Base-by-base conservation (phyloP, 2,797 vertebrate genomes). In the Parambassis ranga region DNA sequence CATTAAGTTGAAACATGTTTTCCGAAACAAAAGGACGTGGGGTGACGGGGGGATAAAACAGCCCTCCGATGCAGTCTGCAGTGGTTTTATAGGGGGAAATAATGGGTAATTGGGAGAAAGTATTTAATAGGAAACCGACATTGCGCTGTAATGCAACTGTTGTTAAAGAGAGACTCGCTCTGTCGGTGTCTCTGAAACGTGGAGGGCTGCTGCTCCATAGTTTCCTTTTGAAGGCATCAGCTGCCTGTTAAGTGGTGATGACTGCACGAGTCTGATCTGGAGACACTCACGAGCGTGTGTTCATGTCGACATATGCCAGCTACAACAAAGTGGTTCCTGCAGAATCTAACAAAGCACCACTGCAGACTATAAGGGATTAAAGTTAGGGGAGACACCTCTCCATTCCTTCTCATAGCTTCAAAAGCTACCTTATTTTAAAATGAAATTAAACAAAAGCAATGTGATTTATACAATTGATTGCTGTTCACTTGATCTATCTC, bases 71-170 rank as follows among this genome's bases (percentile, higher is more conserved):
- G 85, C 85, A 90, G 90, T 90, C 91, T 89, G 89, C 86, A 87
- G 67, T 77, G 78, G 80, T 91, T 93, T 94, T 93, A 93, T 92
- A 85, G 89, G 88, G 82, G 87, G 83, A 91, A 91, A 93, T 92
- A 92, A 93, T 92, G 89, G 92, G 88, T 91, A 92, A 94, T 93
- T 91, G 90, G 88, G 89, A 90, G 87, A 91, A 90, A 82, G 91
- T 91, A 92, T 92, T 93, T 94, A 92, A 93, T 91, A 92, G 90
- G 91, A 89, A 89, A 91, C 87, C 80, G 75, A 83, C 89, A 82
- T 82, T 82, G 77, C 24, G 18, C 81, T 81, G 89, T 77, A 89
- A 87, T 81, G 86, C 82, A 89, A 89, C 81, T 88, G 87, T 86
- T 85, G 76, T 81, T 83, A 83, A 86, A 82, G 42, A 26, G 73